phyloP scores from a whole-genome alignment of 1,140 invertebrate species.

The Halyomorpha halys region DNA sequence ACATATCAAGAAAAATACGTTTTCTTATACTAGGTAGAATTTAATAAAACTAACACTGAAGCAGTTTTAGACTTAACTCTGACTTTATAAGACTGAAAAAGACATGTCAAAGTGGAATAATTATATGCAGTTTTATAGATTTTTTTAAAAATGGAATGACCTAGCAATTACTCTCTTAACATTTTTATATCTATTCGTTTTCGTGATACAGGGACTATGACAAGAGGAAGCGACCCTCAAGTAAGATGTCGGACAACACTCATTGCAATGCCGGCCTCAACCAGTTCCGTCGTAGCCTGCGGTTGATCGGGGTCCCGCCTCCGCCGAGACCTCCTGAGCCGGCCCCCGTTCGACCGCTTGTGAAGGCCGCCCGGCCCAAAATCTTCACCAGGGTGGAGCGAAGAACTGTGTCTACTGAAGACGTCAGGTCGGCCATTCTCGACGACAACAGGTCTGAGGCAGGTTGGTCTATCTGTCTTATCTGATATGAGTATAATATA shows the following conservation, averaged over 20 bases:
- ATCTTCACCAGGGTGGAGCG: conserved; percentile 23
- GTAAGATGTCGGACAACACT: neutral
- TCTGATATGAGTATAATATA: too few relatives aligned
- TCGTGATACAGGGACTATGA: neutral
- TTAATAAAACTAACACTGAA: too few relatives aligned
- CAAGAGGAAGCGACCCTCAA: neutral
- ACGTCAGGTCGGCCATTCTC: conserved; percentile 25
- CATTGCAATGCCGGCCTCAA: neutral
- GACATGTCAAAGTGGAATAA: too few relatives aligned
- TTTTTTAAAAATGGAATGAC: too few relatives aligned
- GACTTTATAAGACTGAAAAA: too few relatives aligned
- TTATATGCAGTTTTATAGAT: too few relatives aligned
- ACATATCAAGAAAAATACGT: too few relatives aligned
- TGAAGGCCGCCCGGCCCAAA: conserved; percentile 25
- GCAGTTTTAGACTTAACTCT: too few relatives aligned
- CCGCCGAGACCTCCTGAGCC: neutral
- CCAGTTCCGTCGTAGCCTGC: conserved; percentile 7
- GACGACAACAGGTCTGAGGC: conserved; percentile 18
- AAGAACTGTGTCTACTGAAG: conserved; percentile 27
- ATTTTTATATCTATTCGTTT: too few relatives aligned
- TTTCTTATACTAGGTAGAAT: too few relatives aligned
- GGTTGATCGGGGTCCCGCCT: neutral
- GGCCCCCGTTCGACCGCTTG: neutral
- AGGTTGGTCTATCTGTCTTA: neutral
- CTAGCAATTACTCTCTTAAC: too few relatives aligned